Evolutionary conservation across 2,888 invertebrate genomes (phyloP), one percentile per base, ranked within the genome.

Genomic region (Isoperla grammatica): DNA sequence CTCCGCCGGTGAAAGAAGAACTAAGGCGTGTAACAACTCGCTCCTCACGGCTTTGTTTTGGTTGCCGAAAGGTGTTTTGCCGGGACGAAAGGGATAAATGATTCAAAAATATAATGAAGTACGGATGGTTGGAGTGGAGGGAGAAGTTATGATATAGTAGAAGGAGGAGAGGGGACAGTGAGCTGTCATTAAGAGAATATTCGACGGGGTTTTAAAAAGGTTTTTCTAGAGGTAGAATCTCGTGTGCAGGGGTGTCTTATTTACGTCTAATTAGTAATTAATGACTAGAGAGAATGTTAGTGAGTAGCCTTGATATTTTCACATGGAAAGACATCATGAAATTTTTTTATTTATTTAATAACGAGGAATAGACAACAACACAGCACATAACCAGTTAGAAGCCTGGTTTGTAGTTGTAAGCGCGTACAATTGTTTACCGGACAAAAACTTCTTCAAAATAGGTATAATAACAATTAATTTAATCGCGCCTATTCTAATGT

Each of bases 201-300:
- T 45, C 17, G 15, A 6, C 4, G 29, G 4, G 29, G 29, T 4
- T 29, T 4, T 29, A 29, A 8, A 29, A 6, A 4, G 8, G 29
- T 19, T 19, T 15, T 19, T 45, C 2, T 45, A 45, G 19, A 45
- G 45, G 45, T 15, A 13, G 6, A 45, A 19, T 15, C 19, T 45
- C n/a, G n/a, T 17, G 15, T 45, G 45, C 17, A 19, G 15, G 19
- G 19, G 53, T 29, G 35, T 45, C 5, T 58, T 58, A 23, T 48
- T 58, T 53, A 19, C 20, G 43, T 59, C n/a, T 59, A 59, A 59
- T 53, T 53, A 54, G 19, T 43, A 45, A 59, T 59, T 53, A 59
- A 43, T 59, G 40, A 50, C 48, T 29, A 12, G 19, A 5, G 11
- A 19, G 35, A 19, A 46, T 11, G 19, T 45, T n/a, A n/a, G n/a